Percentiles rank a stretch among this genome's conserved stretches.
Evolutionary conservation across 2,888 invertebrate species (phyloP).

Genomic region (Gymnoscelis rufifasciata): DNA sequence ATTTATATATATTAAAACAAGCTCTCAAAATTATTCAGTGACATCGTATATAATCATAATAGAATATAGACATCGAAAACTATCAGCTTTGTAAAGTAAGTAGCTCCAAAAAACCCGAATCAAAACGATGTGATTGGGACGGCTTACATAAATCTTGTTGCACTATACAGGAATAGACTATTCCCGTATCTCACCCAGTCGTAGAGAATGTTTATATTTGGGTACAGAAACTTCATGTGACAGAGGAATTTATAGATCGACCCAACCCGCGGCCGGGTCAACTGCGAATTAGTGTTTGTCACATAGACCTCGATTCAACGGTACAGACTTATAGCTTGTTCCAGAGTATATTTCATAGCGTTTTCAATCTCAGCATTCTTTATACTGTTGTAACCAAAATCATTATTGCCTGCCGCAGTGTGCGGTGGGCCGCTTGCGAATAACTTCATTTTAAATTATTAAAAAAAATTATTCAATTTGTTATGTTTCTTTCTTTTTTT

Average conservation of each 20-base stretch:
- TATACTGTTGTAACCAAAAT: too few relatives aligned
- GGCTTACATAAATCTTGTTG: constrained; percentile 5
- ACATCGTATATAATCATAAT: too few relatives aligned
- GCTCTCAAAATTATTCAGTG: too few relatives aligned
- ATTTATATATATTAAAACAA: too few relatives aligned
- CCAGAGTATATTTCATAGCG: not conserved
- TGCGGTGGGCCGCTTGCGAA: too few relatives aligned
- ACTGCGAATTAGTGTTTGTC: constrained; percentile 18
- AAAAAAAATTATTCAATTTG: too few relatives aligned
- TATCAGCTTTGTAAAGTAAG: too few relatives aligned
- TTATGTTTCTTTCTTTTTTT: too few relatives aligned
- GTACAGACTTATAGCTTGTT: constrained; percentile 5
- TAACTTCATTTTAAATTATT: too few relatives aligned
- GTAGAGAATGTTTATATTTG: constrained; percentile 15
- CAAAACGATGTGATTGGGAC: not conserved
- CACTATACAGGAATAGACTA: constrained; percentile 6
- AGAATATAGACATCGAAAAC: too few relatives aligned
- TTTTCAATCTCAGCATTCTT: not conserved
- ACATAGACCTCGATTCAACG: constrained; percentile 9
- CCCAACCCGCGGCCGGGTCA: constrained; percentile 10
- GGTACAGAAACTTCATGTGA: constrained; percentile 18
- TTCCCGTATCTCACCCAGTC: constrained; percentile 9
- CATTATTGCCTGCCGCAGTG: too few relatives aligned
- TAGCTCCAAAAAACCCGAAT: not conserved
- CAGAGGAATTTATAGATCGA: constrained; percentile 18